Evolutionary conservation across 1,140 invertebrate species (phyloP).

Genomic region (Wiebesia pumilae): DNA sequence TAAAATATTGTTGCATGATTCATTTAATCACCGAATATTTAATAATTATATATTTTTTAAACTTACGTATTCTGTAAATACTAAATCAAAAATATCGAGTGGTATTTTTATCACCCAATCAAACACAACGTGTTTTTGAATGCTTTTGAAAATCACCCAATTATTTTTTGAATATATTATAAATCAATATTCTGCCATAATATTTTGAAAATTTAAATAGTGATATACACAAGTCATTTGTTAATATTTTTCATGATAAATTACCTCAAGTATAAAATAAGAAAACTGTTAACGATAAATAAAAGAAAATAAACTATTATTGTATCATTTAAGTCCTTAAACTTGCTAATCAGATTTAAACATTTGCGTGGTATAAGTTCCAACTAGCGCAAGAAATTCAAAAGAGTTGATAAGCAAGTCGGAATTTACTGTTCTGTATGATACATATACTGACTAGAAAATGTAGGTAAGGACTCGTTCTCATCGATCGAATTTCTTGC

Average conservation of each 20-base stretch:
- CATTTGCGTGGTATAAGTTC: neutral
- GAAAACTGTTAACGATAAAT: neutral
- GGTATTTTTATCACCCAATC: neutral
- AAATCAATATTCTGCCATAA: neutral
- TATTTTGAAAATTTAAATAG: neutral
- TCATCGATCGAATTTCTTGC: neutral
- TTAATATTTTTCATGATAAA: neutral
- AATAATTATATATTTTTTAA: neutral
- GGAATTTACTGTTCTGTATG: too few relatives aligned
- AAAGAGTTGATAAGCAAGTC: neutral
- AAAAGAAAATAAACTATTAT: neutral
- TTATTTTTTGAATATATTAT: neutral
- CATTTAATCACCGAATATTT: neutral
- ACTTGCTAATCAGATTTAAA: neutral
- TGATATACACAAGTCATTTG: neutral
- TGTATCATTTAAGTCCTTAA: neutral
- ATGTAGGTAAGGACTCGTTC: neutral
- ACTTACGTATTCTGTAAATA: neutral
- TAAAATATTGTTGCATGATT: neutral
- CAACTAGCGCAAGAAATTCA: neutral
- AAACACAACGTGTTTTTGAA: neutral
- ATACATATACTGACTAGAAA: slow-evolving; percentile 32
- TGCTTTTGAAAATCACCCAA: neutral
- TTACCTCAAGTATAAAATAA: neutral
- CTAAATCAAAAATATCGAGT: neutral